Base-by-base conservation (phyloP, 1,140 invertebrate genomes). In the Macrostomum lignano region DNA sequence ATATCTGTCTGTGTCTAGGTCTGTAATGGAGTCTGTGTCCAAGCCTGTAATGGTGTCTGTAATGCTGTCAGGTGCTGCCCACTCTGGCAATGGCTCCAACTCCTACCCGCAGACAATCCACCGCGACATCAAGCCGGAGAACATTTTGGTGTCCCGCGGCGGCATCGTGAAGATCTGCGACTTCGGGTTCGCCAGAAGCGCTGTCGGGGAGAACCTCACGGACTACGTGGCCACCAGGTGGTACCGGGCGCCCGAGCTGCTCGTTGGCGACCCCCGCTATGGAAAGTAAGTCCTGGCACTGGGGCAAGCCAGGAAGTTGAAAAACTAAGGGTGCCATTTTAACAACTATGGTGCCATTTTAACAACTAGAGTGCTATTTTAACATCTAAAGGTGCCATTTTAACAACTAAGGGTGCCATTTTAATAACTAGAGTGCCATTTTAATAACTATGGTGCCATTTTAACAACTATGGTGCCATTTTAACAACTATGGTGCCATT, bases 211-310 rank as follows among this genome's bases (percentile, higher is more conserved):
- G 64, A 82, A 86, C 52, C 94, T 91, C 51, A 98, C 88, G 32
- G 88, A 98, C 56, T 96, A 98, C 55, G 88, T 98, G 28, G 88
- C 88, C 2, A 96, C 88, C 4, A 63, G 88, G 17, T 96, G 86
- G 86, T 98, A 98, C 55, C 63, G 88, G 34, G 75, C 82, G n/a
- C 84, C 55, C 0, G 88, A 96, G 58, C 62, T 96, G 7, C 61
- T 96, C 15, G 86, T 94, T 0, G 88, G 88, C 0, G 88, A 96
- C 49, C 88, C 79, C 2, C 72, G 81, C 48, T 98, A 98, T 49
- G 77, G 84, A 5, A 74, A 81, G 0, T 28, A 28, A 28, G 19
- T n/a, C n/a, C n/a, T n/a, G n/a, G n/a, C n/a, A n/a, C n/a, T n/a
- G n/a, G n/a, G n/a, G n/a, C n/a, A n/a, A n/a, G n/a, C n/a, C n/a